Evolutionary conservation across 2,888 invertebrate genomes (phyloP).

Genomic region (Macrophya alboannulata): DNA sequence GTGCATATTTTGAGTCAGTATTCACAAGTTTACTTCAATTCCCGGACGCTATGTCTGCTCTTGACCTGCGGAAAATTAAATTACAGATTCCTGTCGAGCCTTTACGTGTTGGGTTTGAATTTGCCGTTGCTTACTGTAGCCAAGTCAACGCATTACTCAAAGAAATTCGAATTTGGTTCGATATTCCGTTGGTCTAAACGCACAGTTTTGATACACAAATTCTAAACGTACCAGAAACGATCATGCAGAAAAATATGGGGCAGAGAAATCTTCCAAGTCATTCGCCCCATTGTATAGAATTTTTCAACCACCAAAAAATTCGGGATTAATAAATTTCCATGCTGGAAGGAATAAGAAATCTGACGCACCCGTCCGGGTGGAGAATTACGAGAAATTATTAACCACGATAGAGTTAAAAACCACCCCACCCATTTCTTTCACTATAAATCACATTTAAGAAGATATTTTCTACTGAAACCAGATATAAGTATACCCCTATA

Average conservation of each 20-base stretch:
- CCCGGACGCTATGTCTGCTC: conserved; percentile 9
- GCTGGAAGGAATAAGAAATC: background rate
- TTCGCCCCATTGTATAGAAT: background rate
- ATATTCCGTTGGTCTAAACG: background rate
- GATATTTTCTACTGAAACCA: conserved; percentile 9
- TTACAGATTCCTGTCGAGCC: conserved; percentile 7
- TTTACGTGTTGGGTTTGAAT: conserved; percentile 3
- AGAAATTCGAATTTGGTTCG: background rate
- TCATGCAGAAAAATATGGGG: background rate
- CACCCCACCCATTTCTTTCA: background rate
- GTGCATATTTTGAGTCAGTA: background rate
- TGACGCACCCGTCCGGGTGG: background rate
- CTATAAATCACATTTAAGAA: background rate
- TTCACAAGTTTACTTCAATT: background rate
- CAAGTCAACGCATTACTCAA: background rate
- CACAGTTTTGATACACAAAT: background rate
- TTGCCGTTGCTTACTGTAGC: background rate
- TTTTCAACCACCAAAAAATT: background rate
- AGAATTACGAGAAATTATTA: conserved; percentile 19
- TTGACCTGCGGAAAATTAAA: conserved; percentile 11
- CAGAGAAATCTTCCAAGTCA: background rate
- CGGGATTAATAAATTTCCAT: background rate
- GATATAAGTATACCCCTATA: too few relatives aligned
- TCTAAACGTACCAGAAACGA: background rate
- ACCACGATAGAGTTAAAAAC: conserved; percentile 5